phyloP scores from a whole-genome alignment of 2,888 invertebrate species.

The Caenorhabditis sp. region DNA sequence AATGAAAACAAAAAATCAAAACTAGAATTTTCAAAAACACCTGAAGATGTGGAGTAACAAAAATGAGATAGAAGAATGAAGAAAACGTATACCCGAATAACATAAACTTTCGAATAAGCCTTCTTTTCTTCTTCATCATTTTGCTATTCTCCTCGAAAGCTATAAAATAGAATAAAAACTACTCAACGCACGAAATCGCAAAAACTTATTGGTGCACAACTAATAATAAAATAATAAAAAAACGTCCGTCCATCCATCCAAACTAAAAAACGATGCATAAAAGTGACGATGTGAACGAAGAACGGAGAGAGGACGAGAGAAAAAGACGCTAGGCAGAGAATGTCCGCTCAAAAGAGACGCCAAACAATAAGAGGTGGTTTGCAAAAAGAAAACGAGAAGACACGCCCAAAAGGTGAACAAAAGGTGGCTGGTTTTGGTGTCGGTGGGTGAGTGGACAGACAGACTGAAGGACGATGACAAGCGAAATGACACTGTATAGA shows the following conservation, averaged over 20 bases:
- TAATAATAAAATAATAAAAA: neutral
- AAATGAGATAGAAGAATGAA: neutral
- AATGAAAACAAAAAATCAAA: too few species aligned
- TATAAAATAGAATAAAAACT: neutral
- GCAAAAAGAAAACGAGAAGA: neutral
- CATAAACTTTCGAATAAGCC: neutral
- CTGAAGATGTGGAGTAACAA: neutral
- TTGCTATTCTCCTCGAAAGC: neutral
- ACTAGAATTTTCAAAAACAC: neutral
- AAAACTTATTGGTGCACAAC: constrained; percentile 1
- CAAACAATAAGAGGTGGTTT: neutral
- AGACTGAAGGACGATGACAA: neutral
- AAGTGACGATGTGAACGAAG: neutral
- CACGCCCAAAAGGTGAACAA: neutral
- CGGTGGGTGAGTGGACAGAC: neutral
- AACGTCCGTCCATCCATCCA: neutral
- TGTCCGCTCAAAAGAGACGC: neutral
- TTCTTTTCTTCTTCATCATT: too few species aligned
- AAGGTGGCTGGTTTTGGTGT: too few species aligned
- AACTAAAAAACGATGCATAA: neutral
- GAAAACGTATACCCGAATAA: neutral
- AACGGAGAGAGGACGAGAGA: neutral
- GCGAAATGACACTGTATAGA: neutral
- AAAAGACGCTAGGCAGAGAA: neutral
- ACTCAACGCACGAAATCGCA: neutral